A percentile compares a stretch with the other conserved stretches of the same genome.
These are phyloP conservation scores for Poecile montanus DNA, from an alignment of 2,797 vertebrate species.

Conservation along the genomic window DNA sequence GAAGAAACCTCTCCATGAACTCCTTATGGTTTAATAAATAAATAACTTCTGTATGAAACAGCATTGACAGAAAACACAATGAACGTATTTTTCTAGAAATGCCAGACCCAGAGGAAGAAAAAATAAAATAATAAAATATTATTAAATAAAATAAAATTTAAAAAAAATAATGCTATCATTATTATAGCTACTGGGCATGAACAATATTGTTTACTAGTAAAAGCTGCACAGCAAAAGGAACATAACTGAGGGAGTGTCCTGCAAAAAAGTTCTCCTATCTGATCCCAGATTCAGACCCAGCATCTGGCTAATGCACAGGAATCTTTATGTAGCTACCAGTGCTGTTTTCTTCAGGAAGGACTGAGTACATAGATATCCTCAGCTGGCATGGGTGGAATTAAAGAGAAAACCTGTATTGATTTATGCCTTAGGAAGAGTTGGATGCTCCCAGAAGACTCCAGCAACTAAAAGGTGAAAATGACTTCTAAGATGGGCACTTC, in stretches of 20 bases:
- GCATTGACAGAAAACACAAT: neutral
- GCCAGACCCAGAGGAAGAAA: neutral
- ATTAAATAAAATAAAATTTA: too few species aligned
- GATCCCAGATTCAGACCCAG: neutral
- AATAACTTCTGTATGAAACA: neutral
- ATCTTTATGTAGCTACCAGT: neutral
- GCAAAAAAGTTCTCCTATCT: neutral
- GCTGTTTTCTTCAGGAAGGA: neutral
- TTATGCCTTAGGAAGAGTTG: neutral
- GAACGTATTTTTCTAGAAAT: neutral
- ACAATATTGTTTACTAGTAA: neutral
- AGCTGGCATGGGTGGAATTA: neutral
- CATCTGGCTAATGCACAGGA: neutral
- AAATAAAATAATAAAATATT: too few species aligned
- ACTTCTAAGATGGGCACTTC: neutral
- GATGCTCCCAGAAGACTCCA: neutral
- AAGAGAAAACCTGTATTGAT: neutral
- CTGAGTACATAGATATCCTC: neutral
- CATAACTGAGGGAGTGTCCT: neutral
- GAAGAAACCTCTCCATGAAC: neutral
- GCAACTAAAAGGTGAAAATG: neutral
- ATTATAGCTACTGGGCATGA: neutral
- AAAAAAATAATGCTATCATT: neutral
- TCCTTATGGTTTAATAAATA: neutral
- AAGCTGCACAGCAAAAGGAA: neutral